These are phyloP conservation scores for Dichetophora obliterata DNA, from an alignment of 2,888 invertebrate species.

Conservation along the genomic window DNA sequence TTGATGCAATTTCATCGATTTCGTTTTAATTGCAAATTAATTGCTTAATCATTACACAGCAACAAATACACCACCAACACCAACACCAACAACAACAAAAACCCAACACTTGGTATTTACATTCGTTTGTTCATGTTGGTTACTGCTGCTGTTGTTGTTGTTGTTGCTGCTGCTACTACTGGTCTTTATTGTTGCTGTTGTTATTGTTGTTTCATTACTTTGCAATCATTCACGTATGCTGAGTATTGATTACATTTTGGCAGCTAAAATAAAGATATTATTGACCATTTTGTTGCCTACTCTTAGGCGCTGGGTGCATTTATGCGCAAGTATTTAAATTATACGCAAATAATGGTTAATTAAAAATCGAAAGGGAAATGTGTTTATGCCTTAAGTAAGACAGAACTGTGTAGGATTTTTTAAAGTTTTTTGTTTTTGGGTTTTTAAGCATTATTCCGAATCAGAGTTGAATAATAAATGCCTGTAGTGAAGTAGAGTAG, in stretches of 20 bases:
- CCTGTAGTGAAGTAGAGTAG: no score
- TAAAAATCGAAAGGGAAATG: no score
- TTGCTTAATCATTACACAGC: slow-evolving; percentile 62
- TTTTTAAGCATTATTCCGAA: no score
- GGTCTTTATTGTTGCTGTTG: neutral
- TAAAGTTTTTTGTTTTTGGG: no score
- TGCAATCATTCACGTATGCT: slow-evolving; percentile 27
- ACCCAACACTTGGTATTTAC: neutral
- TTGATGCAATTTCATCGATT: slow-evolving; percentile 40
- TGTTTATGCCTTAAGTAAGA: no score
- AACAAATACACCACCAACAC: slow-evolving; percentile 44
- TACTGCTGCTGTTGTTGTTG: neutral
- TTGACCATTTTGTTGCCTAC: neutral
- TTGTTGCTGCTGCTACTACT: neutral
- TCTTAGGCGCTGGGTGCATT: neutral
- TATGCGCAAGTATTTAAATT: no score
- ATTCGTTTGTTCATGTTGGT: neutral
- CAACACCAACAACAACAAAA: no score
- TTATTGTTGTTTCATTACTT: slow-evolving; percentile 6
- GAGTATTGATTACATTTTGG: slow-evolving; percentile 24
- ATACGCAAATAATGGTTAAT: no score
- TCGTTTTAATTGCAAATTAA: slow-evolving; percentile 67
- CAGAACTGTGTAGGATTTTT: no score
- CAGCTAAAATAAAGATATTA: neutral
- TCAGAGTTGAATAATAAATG: no score